Percentiles rank a stretch among this genome's conserved stretches.
Evolutionary conservation across 2,797 vertebrate genomes (phyloP).

Genomic region (Malacoraja senta): DNA sequence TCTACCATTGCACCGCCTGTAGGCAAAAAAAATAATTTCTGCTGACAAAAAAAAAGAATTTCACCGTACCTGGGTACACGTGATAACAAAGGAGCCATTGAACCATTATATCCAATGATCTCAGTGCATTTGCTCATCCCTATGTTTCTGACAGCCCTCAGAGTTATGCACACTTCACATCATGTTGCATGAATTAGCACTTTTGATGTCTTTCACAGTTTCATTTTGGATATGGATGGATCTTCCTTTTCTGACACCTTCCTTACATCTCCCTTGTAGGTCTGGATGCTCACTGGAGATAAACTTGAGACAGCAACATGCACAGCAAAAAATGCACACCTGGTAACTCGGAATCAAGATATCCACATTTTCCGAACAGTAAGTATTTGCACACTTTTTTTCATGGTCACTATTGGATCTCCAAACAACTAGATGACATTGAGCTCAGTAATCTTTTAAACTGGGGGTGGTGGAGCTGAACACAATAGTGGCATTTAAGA

Average conservation of each 20-base stretch:
- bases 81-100: no score
- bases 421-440: not conserved
- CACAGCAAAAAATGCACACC: slow-evolving; percentile 91
- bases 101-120: not conserved
- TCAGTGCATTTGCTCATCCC: not conserved
- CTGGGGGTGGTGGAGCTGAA: no score
- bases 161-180: no score
- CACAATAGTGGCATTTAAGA: no score
- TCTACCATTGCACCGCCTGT: no score
- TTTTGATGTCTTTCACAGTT: not conserved
- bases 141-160: not conserved
- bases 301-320: slow-evolving; percentile 95
- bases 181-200: not conserved
- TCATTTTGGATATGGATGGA: no score
- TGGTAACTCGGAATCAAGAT: slow-evolving; percentile 92
- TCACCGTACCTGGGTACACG: no score
- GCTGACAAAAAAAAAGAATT: no score
- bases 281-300: slow-evolving; percentile 97
- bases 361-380: slow-evolving; percentile 91
- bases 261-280: slow-evolving; percentile 55
- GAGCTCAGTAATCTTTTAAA: not conserved
- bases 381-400: slow-evolving; percentile 47
- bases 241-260: not conserved
- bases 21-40: no score
- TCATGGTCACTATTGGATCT: not conserved